A percentile compares a stretch with the other conserved stretches of the same genome.
Evolutionary conservation across 2,888 invertebrate genomes (phyloP).

Genomic region (Drosophila meridionalis): DNA sequence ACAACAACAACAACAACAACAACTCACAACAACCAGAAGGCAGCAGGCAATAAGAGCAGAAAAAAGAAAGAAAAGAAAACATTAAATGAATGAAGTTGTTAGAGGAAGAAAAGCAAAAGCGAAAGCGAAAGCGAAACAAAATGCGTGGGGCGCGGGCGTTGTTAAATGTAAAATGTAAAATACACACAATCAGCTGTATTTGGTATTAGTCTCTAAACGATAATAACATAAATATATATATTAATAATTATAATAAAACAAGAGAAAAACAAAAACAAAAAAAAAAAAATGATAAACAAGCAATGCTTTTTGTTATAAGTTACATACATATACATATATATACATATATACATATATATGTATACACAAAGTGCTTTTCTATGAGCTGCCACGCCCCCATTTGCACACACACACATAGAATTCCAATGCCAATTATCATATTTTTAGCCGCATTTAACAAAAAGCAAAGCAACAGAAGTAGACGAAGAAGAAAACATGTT

Average conservation of each 20-base stretch:
- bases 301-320: constrained; percentile 25
- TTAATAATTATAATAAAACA: constrained; percentile 19
- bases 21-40: constrained; percentile 2
- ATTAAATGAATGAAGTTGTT: neutral
- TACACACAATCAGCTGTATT: constrained; percentile 44
- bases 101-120: neutral
- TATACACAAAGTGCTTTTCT: neutral
- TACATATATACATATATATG: neutral
- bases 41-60: constrained; percentile 27
- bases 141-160: neutral
- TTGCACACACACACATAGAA: neutral
- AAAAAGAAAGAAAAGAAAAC: neutral
- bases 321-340: neutral
- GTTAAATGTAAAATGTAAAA: constrained; percentile 28
- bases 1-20: constrained; percentile 5
- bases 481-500: neutral
- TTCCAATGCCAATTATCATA: constrained; percentile 37
- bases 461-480: neutral
- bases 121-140: neutral
- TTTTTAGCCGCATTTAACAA: constrained; percentile 29
- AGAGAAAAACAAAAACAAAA: neutral
- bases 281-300: constrained; percentile 2
- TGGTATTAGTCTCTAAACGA: constrained; percentile 35
- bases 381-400: constrained; percentile 1
- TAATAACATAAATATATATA: constrained; percentile 3